A percentile compares a stretch with the other conserved stretches of the same genome.
Evolutionary conservation across 2,797 vertebrate species (phyloP).

Genomic region (Ptychobarbus kaznakovi): DNA sequence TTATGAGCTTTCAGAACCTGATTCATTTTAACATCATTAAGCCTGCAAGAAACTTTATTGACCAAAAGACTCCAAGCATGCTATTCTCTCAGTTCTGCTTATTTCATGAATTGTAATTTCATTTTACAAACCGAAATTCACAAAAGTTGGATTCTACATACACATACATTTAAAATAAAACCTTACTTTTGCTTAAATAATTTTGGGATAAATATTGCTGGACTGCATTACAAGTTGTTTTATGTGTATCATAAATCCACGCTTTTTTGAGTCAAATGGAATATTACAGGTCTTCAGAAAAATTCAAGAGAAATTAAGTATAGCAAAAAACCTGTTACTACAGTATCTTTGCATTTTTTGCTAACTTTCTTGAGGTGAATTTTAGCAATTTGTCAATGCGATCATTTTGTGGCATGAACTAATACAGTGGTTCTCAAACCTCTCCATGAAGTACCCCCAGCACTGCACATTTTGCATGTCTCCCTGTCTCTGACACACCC

Average conservation of each 20-base stretch:
- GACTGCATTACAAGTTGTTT: neutral
- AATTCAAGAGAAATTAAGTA: neutral
- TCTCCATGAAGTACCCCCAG: too few species aligned
- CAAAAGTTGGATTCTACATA: neutral
- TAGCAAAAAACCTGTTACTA: neutral
- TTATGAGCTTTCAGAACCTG: neutral
- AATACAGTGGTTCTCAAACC: too few species aligned
- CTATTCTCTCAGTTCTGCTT: neutral
- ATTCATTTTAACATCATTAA: neutral
- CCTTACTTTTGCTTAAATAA: neutral
- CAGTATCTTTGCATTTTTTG: neutral
- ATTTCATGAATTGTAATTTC: neutral
- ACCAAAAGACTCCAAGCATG: neutral
- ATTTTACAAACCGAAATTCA: neutral
- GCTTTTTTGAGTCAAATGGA: neutral
- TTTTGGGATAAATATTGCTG: neutral
- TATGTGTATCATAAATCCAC: neutral
- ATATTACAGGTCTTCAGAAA: neutral
- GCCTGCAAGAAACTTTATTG: neutral
- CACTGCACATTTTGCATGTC: too few species aligned
- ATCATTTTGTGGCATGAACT: neutral
- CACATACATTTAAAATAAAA: conserved; percentile 8
- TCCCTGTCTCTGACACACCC: too few species aligned
- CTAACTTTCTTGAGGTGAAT: neutral
- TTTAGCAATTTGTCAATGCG: neutral